phyloP scores from a whole-genome alignment of 2,113 vertebrate species.

The Prunella fulvescens region DNA sequence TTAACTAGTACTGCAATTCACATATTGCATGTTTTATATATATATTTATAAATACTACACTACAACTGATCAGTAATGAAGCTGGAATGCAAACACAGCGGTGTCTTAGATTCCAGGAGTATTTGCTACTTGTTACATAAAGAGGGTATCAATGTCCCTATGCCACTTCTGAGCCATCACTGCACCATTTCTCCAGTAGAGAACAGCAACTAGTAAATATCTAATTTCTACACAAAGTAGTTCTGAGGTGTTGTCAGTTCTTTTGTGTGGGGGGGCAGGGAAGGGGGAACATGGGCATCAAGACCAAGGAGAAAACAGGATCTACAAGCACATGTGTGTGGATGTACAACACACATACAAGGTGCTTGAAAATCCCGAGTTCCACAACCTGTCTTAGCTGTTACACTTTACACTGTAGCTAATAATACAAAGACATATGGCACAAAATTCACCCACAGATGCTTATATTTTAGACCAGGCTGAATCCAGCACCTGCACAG shows the following conservation, averaged over 20 bases:
- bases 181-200: neutral
- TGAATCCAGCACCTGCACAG: constrained; percentile 12
- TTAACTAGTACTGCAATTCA: constrained; percentile 72
- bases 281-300: neutral
- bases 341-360: neutral
- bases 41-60: constrained; percentile 86
- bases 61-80: constrained; percentile 68
- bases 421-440: constrained; percentile 56
- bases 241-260: constrained; percentile 13
- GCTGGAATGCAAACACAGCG: constrained; percentile 50
- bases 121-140: neutral
- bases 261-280: neutral
- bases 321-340: fast-evolving
- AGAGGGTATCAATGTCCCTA: neutral
- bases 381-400: neutral
- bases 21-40: constrained; percentile 42
- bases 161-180: neutral
- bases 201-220: neutral
- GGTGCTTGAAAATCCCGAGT: neutral
- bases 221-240: neutral
- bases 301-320: neutral
- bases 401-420: neutral
- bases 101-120: constrained; percentile 21
- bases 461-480: constrained; percentile 12
- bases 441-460: constrained; percentile 57